These are phyloP conservation scores for Mycetomoellerius zeteki DNA, from an alignment of 1,140 invertebrate species.

Conservation along the genomic window DNA sequence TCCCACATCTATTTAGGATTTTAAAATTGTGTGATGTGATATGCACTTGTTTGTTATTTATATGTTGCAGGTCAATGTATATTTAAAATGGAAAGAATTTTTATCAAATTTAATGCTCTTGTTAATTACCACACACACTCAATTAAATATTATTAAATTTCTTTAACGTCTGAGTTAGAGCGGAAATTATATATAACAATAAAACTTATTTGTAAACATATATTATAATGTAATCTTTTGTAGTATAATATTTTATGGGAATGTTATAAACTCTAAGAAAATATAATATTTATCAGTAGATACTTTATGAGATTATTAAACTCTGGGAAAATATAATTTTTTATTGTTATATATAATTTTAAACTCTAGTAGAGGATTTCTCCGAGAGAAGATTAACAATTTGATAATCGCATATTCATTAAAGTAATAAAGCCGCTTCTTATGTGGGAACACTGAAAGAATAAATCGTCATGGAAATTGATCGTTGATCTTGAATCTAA, in stretches of 20 bases:
- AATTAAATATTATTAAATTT: neutral
- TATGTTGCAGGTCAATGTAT: neutral
- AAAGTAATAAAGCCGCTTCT: neutral
- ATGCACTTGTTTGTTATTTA: conserved; percentile 1
- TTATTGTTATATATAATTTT: neutral
- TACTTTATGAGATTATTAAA: neutral
- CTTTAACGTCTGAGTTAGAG: neutral
- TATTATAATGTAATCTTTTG: neutral
- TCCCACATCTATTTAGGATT: neutral
- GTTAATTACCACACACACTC: neutral
- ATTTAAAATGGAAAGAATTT: conserved; percentile 11
- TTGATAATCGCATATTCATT: conserved; percentile 17
- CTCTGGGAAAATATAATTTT: neutral
- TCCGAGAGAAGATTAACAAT: conserved; percentile 6
- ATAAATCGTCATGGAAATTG: conserved; percentile 30
- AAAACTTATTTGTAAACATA: neutral
- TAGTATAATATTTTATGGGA: neutral
- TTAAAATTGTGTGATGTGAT: neutral
- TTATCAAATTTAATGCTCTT: neutral
- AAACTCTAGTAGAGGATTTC: neutral
- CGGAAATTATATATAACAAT: neutral
- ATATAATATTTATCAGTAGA: neutral
- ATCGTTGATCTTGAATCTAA: conserved; percentile 25
- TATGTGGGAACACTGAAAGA: conserved; percentile 22
- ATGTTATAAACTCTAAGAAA: neutral